phyloP scores from a whole-genome alignment of 2,888 invertebrate species.

The Ophonus ardosiacus region DNA sequence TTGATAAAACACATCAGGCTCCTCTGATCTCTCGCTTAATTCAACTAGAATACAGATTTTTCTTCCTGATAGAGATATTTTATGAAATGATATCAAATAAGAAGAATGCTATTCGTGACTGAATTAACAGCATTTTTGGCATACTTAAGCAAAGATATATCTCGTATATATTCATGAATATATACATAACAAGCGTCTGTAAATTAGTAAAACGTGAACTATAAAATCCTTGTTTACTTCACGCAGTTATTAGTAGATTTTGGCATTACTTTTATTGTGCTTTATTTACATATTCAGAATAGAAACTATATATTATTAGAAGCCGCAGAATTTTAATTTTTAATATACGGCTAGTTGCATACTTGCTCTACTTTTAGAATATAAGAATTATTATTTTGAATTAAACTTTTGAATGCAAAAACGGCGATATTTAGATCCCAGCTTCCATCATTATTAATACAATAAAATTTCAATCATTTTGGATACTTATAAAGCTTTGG shows the following conservation, averaged over 20 bases:
- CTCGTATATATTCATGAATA: not conserved
- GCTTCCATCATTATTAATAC: too few relatives aligned
- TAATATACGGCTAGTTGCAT: too few relatives aligned
- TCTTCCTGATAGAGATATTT: not conserved
- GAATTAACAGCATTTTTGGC: not conserved
- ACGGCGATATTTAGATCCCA: too few relatives aligned
- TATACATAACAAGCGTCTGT: not conserved
- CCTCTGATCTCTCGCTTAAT: slow-evolving; percentile 1
- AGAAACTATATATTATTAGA: too few relatives aligned
- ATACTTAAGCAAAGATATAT: not conserved
- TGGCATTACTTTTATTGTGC: not conserved
- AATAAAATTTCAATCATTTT: too few relatives aligned
- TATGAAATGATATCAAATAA: not conserved
- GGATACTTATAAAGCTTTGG: too few relatives aligned
- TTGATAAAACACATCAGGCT: slow-evolving; percentile 28
- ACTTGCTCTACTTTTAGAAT: too few relatives aligned
- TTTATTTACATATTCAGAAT: not conserved
- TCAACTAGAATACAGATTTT: not conserved
- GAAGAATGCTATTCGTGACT: not conserved
- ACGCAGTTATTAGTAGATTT: not conserved
- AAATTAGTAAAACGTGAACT: slow-evolving; percentile 6
- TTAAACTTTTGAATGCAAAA: too few relatives aligned
- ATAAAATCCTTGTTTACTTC: not conserved
- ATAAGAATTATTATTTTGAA: too few relatives aligned
- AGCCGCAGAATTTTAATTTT: too few relatives aligned